Conservation (phyloP, 1,140 invertebrate species). For the Melitaea cinxia region DNA sequence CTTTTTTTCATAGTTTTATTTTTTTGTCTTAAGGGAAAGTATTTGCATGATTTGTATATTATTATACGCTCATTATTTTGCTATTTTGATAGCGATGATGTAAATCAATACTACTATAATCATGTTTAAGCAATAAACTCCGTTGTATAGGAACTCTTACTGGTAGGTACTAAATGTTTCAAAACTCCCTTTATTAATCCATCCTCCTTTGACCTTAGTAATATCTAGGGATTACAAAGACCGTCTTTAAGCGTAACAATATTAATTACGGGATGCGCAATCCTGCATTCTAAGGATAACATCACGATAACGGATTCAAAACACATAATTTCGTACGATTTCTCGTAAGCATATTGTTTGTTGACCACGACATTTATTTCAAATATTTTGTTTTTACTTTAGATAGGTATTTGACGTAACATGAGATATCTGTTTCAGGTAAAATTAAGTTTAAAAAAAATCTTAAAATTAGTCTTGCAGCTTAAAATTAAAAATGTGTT, state of each 20-base stretch:
- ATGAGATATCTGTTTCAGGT: too few species aligned
- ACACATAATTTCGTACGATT: slow-evolving; percentile 18
- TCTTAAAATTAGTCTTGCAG: too few species aligned
- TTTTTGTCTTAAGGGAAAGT: neutral
- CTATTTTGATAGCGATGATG: too few species aligned
- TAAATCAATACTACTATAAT: too few species aligned
- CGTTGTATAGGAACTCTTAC: neutral
- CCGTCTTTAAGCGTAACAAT: slow-evolving; percentile 42
- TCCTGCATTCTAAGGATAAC: slow-evolving; percentile 54
- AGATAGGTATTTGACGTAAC: too few species aligned
- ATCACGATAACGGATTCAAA: slow-evolving; percentile 8
- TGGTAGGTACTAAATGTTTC: neutral
- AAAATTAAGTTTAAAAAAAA: too few species aligned
- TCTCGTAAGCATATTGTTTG: slow-evolving; percentile 3
- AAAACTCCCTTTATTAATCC: slow-evolving; percentile 31
- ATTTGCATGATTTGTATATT: neutral
- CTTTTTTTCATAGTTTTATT: slow-evolving; percentile 40
- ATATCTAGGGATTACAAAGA: slow-evolving; percentile 34
- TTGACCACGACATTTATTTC: too few species aligned
- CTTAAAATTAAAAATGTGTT: too few species aligned
- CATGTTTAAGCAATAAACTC: too few species aligned
- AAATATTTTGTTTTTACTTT: too few species aligned
- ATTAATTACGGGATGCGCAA: slow-evolving; percentile 50
- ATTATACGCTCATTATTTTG: too few species aligned
- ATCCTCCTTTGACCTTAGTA: slow-evolving; percentile 30